These are phyloP conservation scores for Trochalopteron elliotii DNA, from an alignment of 2,113 vertebrate genomes.

Conservation along the genomic window DNA sequence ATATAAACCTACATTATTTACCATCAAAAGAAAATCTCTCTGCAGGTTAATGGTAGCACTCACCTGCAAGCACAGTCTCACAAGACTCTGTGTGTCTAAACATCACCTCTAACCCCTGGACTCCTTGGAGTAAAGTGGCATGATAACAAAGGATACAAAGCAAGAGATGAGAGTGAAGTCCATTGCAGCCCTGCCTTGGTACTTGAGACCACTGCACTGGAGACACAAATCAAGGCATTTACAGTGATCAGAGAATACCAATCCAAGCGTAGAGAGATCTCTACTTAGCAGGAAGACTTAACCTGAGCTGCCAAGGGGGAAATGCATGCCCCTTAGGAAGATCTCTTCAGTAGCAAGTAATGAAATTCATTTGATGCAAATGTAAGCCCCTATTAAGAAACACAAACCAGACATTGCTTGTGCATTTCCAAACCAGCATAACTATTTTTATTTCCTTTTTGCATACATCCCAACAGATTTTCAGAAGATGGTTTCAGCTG, in stretches of 20 bases:
- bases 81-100: neutral
- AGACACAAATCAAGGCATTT: neutral
- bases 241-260: neutral
- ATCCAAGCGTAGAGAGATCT: neutral
- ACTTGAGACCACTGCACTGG: neutral
- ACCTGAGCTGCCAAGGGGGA: neutral
- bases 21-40: neutral
- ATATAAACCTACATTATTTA: neutral
- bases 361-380: neutral
- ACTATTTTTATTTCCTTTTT: neutral
- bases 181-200: neutral
- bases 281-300: neutral
- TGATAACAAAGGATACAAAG: neutral
- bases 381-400: neutral
- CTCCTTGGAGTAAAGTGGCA: neutral
- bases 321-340: neutral
- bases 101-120: neutral
- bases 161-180: rapidly evolving
- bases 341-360: neutral
- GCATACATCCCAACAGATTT: neutral
- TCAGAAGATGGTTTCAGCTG: neutral
- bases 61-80: neutral
- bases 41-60: neutral
- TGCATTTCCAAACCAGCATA: neutral
- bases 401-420: neutral